Evolutionary conservation across 2,113 vertebrate genomes (phyloP).

Genomic region (Rhadina sibilatrix): DNA sequence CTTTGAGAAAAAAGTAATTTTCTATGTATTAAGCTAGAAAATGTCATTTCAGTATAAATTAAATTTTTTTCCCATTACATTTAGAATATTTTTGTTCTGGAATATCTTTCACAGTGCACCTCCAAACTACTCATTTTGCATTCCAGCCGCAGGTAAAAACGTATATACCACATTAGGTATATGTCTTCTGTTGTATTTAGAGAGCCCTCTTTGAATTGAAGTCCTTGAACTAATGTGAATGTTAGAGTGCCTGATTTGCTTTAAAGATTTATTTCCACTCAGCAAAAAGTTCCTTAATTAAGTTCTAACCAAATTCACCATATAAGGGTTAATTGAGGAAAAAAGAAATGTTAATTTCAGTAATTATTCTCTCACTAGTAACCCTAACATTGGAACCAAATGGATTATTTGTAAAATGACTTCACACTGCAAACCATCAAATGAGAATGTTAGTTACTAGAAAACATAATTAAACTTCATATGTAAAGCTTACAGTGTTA

Average conservation of each 20-base stretch:
- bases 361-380: not conserved
- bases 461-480: not conserved
- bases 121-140: not conserved
- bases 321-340: not conserved
- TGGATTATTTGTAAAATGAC: conserved; percentile 18
- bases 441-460: not conserved
- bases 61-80: not conserved
- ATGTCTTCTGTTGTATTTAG: not conserved
- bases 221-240: not conserved
- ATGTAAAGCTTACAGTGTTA: not conserved
- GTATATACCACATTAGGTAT: not conserved
- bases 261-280: not conserved
- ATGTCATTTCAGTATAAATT: not conserved
- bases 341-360: not conserved
- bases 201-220: not conserved
- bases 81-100: not conserved
- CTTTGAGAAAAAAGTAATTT: not conserved
- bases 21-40: not conserved
- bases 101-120: not conserved
- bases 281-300: not conserved
- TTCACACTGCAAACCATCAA: conserved; percentile 4
- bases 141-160: not conserved
- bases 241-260: not conserved
- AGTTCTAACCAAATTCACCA: not conserved
- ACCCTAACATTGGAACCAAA: not conserved